Conservation (phyloP, 2,888 invertebrate species). For the Koerneria pararmatus region DNA sequence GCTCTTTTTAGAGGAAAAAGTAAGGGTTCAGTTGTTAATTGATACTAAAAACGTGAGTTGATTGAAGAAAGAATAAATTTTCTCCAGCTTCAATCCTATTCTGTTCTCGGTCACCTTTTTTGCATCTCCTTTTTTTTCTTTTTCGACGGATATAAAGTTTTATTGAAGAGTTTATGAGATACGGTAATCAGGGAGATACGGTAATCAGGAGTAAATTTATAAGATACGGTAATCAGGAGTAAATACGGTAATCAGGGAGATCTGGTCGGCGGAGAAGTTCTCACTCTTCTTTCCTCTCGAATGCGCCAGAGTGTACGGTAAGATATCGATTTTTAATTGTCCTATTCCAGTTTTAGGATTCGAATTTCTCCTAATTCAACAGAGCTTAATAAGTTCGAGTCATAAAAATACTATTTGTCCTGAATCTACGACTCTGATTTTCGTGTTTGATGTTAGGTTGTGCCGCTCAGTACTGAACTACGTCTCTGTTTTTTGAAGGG, state of each 20-base stretch:
- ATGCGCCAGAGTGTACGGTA: slow-evolving; percentile 14
- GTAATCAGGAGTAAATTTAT: too few species aligned
- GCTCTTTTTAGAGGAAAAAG: too few species aligned
- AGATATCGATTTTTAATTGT: neutral
- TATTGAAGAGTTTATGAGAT: too few species aligned
- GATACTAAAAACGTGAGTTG: too few species aligned
- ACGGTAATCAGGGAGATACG: too few species aligned
- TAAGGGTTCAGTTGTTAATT: too few species aligned
- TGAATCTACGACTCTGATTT: too few species aligned
- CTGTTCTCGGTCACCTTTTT: neutral
- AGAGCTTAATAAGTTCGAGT: neutral
- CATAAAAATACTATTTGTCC: too few species aligned
- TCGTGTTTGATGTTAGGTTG: too few species aligned
- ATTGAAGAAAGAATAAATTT: too few species aligned
- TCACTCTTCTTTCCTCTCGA: slow-evolving; percentile 14
- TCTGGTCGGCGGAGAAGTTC: slow-evolving; percentile 21
- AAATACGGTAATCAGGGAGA: slow-evolving; percentile 17
- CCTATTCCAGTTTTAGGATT: neutral
- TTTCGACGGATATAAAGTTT: neutral
- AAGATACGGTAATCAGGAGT: too few species aligned
- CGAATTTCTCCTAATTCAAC: neutral
- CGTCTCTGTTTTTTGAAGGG: neutral
- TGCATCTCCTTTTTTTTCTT: neutral
- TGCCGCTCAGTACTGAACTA: too few species aligned
- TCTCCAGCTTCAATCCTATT: neutral